Conservation (phyloP, 2,797 vertebrate species). For the Peromyscus attwateri region DNA sequence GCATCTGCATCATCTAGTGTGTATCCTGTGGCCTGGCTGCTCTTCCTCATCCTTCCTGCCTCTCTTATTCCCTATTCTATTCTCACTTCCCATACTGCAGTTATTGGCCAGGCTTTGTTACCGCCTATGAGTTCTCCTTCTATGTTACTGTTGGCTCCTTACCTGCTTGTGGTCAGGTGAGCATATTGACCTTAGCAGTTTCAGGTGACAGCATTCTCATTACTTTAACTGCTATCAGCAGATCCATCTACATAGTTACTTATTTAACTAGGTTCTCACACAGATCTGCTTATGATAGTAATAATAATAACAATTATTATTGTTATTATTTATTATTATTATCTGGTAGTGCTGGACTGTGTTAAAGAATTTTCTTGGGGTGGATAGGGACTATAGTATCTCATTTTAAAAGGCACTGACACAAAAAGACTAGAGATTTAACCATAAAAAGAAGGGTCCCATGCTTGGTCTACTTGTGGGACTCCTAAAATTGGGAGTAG, state of each 20-base stretch:
- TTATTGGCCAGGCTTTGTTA: neutral
- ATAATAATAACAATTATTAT: neutral
- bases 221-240: neutral
- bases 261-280: slow-evolving; percentile 17
- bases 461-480: neutral
- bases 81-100: neutral
- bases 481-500: neutral
- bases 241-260: neutral
- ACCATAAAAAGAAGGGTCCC: neutral
- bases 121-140: neutral
- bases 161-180: neutral
- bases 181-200: slow-evolving; percentile 32
- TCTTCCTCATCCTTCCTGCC: slow-evolving; percentile 14
- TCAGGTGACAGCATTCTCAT: slow-evolving; percentile 30
- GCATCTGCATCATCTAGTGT: neutral
- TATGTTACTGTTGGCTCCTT: neutral
- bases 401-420: neutral
- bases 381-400: neutral
- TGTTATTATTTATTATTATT: neutral
- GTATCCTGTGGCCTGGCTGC: neutral
- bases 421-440: slow-evolving; percentile 24
- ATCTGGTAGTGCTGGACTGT: neutral
- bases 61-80: slow-evolving; percentile 2
- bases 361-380: neutral
- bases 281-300: neutral